Evolutionary conservation across 1,140 invertebrate species (phyloP).

Genomic region (Atta cephalotes): DNA sequence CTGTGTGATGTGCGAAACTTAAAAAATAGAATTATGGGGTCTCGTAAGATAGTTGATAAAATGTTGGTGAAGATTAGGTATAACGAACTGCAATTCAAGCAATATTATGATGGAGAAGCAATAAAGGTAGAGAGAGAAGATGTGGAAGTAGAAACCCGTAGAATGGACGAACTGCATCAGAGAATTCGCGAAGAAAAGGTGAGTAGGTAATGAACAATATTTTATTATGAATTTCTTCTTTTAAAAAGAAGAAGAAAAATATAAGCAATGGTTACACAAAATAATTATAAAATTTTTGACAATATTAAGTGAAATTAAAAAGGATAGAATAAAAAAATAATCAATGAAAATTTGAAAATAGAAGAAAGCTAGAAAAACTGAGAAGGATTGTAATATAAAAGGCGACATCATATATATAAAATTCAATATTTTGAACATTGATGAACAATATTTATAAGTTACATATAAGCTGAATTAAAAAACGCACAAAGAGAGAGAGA

Average conservation of each 20-base stretch:
- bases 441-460: neutral
- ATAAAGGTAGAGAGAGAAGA: conserved; percentile 82
- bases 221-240: neutral
- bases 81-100: conserved; percentile 82
- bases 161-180: conserved; percentile 86
- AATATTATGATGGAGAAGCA: conserved; percentile 85
- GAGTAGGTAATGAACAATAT: neutral
- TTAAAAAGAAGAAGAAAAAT: neutral
- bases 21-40: conserved; percentile 85
- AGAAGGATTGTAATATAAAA: neutral
- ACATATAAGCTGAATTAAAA: neutral
- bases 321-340: neutral
- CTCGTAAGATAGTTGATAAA: conserved; percentile 85
- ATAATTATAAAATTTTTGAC: neutral
- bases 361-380: neutral
- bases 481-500: neutral
- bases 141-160: conserved; percentile 86
- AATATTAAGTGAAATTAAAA: neutral
- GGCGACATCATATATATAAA: neutral
- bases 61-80: conserved; percentile 85
- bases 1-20: conserved; percentile 87
- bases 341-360: neutral
- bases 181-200: conserved; percentile 84
- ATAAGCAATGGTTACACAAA: neutral
- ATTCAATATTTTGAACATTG: neutral